phyloP scores from a whole-genome alignment of 2,888 invertebrate species.

The Andrena bicolor region DNA sequence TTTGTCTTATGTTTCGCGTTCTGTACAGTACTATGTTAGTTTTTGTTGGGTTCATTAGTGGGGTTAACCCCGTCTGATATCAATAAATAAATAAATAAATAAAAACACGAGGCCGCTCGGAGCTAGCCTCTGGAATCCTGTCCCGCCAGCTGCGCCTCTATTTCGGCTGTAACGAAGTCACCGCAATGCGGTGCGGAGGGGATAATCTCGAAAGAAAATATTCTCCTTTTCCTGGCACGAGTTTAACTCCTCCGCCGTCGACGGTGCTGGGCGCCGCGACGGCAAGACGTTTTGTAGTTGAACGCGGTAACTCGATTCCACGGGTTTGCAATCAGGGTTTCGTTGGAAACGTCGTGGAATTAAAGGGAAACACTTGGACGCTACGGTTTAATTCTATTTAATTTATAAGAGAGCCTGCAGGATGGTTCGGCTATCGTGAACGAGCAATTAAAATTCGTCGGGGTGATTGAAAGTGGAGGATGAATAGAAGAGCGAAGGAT shows the following conservation, averaged over 20 bases:
- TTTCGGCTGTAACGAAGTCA: not conserved
- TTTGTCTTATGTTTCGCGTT: no score
- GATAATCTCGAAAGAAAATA: no score
- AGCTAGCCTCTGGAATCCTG: slow-evolving; percentile 17
- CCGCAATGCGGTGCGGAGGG: not conserved
- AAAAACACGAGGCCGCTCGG: not conserved
- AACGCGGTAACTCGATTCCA: not conserved
- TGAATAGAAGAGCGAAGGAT: not conserved
- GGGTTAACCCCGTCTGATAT: no score
- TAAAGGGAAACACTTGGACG: not conserved
- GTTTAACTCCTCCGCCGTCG: no score
- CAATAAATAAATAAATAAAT: no score
- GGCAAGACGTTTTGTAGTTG: not conserved
- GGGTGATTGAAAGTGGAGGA: not conserved
- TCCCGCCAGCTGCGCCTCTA: slow-evolving; percentile 11
- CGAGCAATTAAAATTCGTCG: not conserved
- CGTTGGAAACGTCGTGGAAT: not conserved
- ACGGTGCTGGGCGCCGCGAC: no score
- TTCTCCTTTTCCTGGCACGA: no score
- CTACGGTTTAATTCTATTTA: not conserved
- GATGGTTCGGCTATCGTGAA: not conserved
- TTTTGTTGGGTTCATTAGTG: no score
- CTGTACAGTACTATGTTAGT: no score
- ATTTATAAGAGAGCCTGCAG: not conserved
- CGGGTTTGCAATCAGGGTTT: not conserved